Evolutionary conservation across 2,113 vertebrate genomes (phyloP), one percentile per base, ranked within the genome.

Genomic region (Prunella fulvescens): DNA sequence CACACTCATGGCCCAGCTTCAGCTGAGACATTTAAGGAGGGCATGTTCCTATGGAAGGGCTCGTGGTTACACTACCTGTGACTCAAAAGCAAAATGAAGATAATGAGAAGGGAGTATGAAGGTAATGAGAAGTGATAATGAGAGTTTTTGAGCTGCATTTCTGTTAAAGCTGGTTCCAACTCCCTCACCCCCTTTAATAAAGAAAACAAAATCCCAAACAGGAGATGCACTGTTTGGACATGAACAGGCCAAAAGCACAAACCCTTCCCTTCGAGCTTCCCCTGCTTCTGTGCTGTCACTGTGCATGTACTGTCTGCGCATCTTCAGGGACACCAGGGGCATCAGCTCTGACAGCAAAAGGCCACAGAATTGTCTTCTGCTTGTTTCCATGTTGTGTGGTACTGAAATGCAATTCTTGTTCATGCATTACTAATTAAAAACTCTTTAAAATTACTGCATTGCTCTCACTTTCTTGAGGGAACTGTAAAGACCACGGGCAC

Each of bases 351-450:
- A 47, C 56, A 40, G 66, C 40, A 37, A 80, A 66, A 88, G 77
- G 85, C 93, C 90, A 65, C 16, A 92, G 88, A 54, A 56, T 19
- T 91, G 48, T 61, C 65, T 85, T 67, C 88, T 94, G 92, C 93
- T 81, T 40, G 18, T 93, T 91, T 74, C 78, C 73, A 53, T 76
- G 85, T 73, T 40, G 57, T 0, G 24, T 78, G 90, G 35, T 83
- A 74, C 60, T 78, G 80, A 95, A 79, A 91, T 89, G 87, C 73
- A 84, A 39, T 42, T 65, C 90, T 88, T 81, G 80, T 93, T 93
- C 40, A 71, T 76, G 92, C 19, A 0, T 95, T 96, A 66, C 73
- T 95, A 96, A 96, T 96, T 92, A 96, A 95, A 94, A 57, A 23
- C 11, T 86, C 64, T 71, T 81, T n/a, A 45, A 84, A 84, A 77